Base-by-base conservation (phyloP, 2,113 vertebrate species). In the Oreotrochilus melanogaster region DNA sequence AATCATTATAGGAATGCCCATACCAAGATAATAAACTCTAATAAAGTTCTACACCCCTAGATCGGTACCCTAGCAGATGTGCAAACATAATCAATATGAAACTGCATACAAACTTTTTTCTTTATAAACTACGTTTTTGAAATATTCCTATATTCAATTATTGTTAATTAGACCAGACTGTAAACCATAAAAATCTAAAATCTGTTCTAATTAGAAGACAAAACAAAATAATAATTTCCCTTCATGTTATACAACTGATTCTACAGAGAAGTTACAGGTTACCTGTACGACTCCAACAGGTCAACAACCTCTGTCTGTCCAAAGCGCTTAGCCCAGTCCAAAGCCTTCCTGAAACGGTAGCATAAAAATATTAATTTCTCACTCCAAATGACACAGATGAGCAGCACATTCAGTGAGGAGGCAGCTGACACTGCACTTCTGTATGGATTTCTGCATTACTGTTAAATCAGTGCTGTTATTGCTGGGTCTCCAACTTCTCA, bases 281-380 rank as follows among this genome's bases (percentile, higher is more conserved):
- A 99, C 99, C 98, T 98, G 95, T 98, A 99, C 21, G 98, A 99
- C 85, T 99, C 98, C 51, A 99, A 97, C 13, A 99, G 97, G 73
- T 99, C 99, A 78, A 98, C 97, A 33, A 98, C 98, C 39, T 99
- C 99, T 10, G 95, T 96, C 80, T 99, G 99, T 35, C 98, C 97
- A 94, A 99, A 99, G 83, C 96, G 98, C 93, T 96, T 98, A 47
- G 99, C 99, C 98, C 99, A 99, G 96, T 99, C 99, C 64, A 99
- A 96, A 85, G 99, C 98, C 50, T 98, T 99, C 99, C 99, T 99
- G 76, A 61, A 95, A 97, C 62, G 96, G 87, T 81, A 79, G 95
- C 47, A 96, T 33, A 92, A 17, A 72, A 53, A 42, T n/a, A 7
- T 13, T 27, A 13, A 62, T 30, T 50, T 74, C 56, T 65, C 43